These are phyloP conservation scores for Lepidostoma basale DNA, from an alignment of 1,140 invertebrate genomes.

Conservation along the genomic window DNA sequence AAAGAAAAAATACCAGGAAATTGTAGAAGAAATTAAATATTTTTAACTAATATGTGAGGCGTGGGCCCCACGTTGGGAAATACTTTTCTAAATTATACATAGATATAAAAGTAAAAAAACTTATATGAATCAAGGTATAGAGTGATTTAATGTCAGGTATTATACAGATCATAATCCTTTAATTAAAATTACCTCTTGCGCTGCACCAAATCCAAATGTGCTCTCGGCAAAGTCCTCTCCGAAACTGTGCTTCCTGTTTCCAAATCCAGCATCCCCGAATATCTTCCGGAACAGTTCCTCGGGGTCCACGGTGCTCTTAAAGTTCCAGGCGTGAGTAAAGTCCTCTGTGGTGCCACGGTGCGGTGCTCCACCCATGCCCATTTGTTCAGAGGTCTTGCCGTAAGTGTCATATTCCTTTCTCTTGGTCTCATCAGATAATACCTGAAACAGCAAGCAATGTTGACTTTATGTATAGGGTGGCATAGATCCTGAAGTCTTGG, in stretches of 20 bases:
- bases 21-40: too few relatives aligned
- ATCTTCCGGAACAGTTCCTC: constrained; percentile 95
- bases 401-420: constrained; percentile 93
- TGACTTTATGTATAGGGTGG: not conserved
- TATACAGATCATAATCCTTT: too few relatives aligned
- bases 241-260: constrained; percentile 63
- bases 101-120: too few relatives aligned
- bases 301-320: constrained; percentile 88
- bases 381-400: constrained; percentile 86
- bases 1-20: too few relatives aligned
- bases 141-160: too few relatives aligned
- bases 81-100: too few relatives aligned
- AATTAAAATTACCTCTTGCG: constrained; percentile 90
- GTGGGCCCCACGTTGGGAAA: too few relatives aligned
- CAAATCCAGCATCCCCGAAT: constrained; percentile 80
- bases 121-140: too few relatives aligned
- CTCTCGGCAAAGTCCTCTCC: constrained; percentile 88
- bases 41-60: too few relatives aligned
- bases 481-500: not conserved
- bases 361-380: constrained; percentile 70
- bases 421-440: constrained; percentile 90
- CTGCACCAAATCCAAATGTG: constrained; percentile 86
- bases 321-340: constrained; percentile 78
- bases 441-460: constrained; percentile 58
- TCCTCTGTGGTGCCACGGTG: constrained; percentile 60